phyloP scores from a whole-genome alignment of 2,113 vertebrate species.

The Gymnarchus niloticus region DNA sequence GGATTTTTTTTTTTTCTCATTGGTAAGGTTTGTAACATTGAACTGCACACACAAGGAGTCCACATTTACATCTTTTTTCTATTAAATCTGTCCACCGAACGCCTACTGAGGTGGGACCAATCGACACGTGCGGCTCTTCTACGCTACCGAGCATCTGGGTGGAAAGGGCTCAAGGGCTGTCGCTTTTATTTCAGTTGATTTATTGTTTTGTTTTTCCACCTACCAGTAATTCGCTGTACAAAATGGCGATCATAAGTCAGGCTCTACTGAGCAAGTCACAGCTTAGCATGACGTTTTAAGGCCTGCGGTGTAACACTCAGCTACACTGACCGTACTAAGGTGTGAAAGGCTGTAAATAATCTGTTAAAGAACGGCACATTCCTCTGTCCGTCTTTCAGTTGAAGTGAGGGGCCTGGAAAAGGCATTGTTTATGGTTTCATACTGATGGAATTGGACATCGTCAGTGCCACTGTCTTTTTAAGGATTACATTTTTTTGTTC shows the following conservation, averaged over 20 bases:
- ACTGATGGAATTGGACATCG: background rate
- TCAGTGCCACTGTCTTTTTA: background rate
- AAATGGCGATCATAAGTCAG: background rate
- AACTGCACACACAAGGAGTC: background rate
- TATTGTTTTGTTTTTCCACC: background rate
- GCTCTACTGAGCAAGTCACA: background rate
- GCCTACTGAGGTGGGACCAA: background rate
- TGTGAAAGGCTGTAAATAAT: conserved; percentile 9
- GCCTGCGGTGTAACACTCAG: background rate
- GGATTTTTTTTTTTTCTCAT: background rate
- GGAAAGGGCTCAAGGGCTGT: background rate
- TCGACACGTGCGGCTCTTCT: no score
- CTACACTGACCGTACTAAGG: background rate
- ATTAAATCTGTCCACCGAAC: background rate
- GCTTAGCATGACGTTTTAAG: background rate
- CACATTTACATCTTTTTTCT: background rate
- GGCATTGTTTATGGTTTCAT: background rate
- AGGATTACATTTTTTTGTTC: background rate
- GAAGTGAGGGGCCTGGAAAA: background rate
- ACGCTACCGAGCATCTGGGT: background rate
- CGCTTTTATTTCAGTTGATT: background rate
- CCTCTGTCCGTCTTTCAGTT: background rate
- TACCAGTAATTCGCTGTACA: background rate
- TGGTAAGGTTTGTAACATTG: background rate
- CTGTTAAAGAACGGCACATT: background rate